These are phyloP conservation scores for Planiliza haematocheilus DNA, from an alignment of 2,113 vertebrate species.

Conservation along the genomic window DNA sequence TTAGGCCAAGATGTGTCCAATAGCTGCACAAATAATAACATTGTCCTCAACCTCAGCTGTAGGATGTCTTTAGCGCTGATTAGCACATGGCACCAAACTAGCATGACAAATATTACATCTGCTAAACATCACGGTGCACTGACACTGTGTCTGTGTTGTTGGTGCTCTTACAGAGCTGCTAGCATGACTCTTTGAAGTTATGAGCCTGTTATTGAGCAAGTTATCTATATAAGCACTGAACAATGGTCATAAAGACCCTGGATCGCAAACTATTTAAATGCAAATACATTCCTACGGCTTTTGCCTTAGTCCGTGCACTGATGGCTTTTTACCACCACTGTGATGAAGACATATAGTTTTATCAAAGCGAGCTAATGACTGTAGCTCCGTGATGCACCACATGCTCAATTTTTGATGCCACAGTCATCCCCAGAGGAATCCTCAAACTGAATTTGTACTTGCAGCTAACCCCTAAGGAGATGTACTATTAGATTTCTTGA, in stretches of 20 bases:
- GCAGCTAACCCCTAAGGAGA: constrained; percentile 73
- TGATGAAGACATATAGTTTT: constrained; percentile 34
- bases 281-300: neutral
- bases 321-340: constrained; percentile 5
- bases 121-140: neutral
- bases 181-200: neutral
- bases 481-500: constrained; percentile 83
- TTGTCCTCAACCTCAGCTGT: neutral
- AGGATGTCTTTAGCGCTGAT: neutral
- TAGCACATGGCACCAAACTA: neutral
- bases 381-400: constrained; percentile 61
- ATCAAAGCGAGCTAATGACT: constrained; percentile 62
- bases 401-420: constrained; percentile 72
- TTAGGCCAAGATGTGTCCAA: constrained; percentile 14
- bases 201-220: too few species aligned
- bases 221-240: neutral
- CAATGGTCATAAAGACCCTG: neutral
- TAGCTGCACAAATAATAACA: neutral
- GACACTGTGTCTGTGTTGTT: neutral
- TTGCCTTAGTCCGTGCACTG: neutral
- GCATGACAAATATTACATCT: neutral
- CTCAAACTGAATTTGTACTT: constrained; percentile 77
- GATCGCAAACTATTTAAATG: neutral
- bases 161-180: neutral
- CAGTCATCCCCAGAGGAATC: constrained; percentile 71